These are phyloP conservation scores for Ceramica pisi DNA, from an alignment of 2,888 invertebrate species.

Conservation along the genomic window DNA sequence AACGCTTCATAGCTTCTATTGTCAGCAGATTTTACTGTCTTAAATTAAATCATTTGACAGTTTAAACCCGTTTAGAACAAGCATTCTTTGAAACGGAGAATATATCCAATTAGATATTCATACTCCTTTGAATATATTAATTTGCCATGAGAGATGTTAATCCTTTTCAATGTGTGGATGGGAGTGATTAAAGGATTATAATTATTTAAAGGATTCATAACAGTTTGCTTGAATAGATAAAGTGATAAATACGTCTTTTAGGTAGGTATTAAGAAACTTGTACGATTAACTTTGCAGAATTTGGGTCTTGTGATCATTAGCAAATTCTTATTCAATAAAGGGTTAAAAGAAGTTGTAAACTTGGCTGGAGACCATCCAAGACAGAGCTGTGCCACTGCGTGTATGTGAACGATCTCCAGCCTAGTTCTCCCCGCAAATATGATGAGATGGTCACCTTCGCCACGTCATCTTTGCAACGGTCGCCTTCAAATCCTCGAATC, in stretches of 20 bases:
- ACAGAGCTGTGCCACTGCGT: too few relatives aligned
- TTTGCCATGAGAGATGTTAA: slow-evolving; percentile 19
- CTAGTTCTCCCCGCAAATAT: too few relatives aligned
- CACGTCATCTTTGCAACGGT: too few relatives aligned
- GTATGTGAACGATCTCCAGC: too few relatives aligned
- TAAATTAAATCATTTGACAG: slow-evolving; percentile 41
- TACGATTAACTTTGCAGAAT: too few relatives aligned
- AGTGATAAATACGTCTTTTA: neutral
- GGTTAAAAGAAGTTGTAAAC: too few relatives aligned
- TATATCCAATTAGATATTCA: slow-evolving; percentile 15
- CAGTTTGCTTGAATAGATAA: slow-evolving; percentile 13
- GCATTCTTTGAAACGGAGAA: slow-evolving; percentile 26
- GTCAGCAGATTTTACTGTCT: slow-evolving; percentile 45
- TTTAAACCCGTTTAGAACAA: slow-evolving; percentile 11
- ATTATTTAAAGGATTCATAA: slow-evolving; percentile 18
- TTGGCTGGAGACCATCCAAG: too few relatives aligned
- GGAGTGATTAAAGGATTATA: slow-evolving; percentile 23
- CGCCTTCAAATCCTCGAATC: too few relatives aligned
- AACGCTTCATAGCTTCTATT: slow-evolving; percentile 42
- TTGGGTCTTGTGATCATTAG: too few relatives aligned
- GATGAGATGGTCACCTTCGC: too few relatives aligned
- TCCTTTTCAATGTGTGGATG: slow-evolving; percentile 30
- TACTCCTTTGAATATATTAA: slow-evolving; percentile 23
- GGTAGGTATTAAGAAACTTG: too few relatives aligned
- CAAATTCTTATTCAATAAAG: too few relatives aligned